phyloP scores from a whole-genome alignment of 2,113 vertebrate species.

The Paradisaea rubra region DNA sequence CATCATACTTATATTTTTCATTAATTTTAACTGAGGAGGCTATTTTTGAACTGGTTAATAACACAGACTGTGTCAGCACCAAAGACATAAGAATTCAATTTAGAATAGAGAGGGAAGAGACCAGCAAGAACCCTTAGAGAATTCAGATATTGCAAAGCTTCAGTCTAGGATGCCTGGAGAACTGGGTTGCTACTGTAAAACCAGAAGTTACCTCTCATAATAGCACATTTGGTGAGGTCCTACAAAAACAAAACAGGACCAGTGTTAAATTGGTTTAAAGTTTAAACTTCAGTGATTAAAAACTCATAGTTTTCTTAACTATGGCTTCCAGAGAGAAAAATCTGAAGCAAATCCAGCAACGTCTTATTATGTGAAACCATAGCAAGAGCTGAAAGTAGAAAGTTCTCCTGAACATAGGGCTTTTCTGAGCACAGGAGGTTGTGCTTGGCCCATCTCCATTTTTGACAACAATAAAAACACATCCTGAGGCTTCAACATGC shows the following conservation, averaged over 20 bases:
- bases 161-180: not conserved
- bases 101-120: not conserved
- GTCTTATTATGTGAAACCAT: not conserved
- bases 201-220: not conserved
- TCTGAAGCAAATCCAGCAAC: not conserved
- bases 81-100: not conserved
- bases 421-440: not conserved
- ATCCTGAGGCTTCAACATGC: not conserved
- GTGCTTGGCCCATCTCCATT: not conserved
- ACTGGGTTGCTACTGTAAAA: not conserved
- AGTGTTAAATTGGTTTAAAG: not conserved
- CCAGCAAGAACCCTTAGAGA: not conserved
- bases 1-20: not conserved
- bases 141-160: not conserved
- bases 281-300: not conserved
- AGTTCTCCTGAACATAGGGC: not conserved
- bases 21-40: not conserved
- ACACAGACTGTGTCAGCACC: not conserved
- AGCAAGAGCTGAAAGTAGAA: not conserved
- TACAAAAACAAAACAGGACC: not conserved
- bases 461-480: not conserved
- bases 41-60: not conserved
- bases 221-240: not conserved
- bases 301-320: not conserved
- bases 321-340: not conserved